These are phyloP conservation scores for Eristalis intricaria DNA, from an alignment of 2,888 invertebrate species.

Conservation along the genomic window DNA sequence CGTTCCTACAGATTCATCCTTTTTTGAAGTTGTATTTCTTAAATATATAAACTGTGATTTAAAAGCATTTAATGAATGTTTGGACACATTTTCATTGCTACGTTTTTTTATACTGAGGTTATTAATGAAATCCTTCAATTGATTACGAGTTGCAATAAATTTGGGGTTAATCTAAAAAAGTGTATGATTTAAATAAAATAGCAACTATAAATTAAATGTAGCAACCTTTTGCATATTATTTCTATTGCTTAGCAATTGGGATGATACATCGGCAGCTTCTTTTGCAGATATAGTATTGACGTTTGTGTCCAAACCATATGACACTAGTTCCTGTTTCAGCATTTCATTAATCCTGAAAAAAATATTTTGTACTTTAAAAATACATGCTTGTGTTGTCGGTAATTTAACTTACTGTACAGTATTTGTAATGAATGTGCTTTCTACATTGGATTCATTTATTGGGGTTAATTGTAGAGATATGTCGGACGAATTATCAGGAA, in stretches of 20 bases:
- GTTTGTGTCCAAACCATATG: slow-evolving; percentile 14
- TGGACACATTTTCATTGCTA: background rate
- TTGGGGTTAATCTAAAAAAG: slow-evolving; percentile 33
- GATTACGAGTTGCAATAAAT: slow-evolving; percentile 38
- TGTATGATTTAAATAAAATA: background rate
- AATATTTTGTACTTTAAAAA: background rate
- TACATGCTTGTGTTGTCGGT: background rate
- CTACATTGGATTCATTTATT: background rate
- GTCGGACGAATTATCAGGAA: background rate
- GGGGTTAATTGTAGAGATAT: background rate
- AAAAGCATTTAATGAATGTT: background rate
- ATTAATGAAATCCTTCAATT: slow-evolving; percentile 29
- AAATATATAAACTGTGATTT: background rate
- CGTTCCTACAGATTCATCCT: slow-evolving; percentile 1
- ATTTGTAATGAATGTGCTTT: background rate
- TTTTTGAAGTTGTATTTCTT: background rate
- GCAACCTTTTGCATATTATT: slow-evolving; percentile 10
- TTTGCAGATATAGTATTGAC: slow-evolving; percentile 6
- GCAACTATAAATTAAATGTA: background rate
- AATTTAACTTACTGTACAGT: background rate
- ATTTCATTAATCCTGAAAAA: background rate
- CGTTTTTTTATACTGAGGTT: slow-evolving; percentile 73
- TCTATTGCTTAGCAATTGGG: slow-evolving; percentile 15
- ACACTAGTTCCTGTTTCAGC: background rate
- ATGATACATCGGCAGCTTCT: background rate